Evolutionary conservation across 2,888 invertebrate genomes (phyloP).

Genomic region (Atethmia centrago): DNA sequence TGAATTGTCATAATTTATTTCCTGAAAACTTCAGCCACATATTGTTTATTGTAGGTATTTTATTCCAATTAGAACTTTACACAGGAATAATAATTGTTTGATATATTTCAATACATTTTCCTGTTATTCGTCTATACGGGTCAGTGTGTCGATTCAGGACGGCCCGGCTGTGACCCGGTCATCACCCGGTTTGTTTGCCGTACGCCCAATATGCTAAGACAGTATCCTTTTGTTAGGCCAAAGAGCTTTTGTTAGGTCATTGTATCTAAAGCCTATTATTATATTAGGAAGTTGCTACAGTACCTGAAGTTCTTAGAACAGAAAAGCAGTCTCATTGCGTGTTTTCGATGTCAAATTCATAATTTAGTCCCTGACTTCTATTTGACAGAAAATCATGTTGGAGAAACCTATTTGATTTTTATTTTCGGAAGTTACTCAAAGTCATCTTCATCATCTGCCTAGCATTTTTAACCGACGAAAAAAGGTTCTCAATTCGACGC

Average conservation of each 20-base stretch:
- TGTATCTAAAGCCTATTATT: background rate
- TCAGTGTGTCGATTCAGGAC: slow-evolving; percentile 74
- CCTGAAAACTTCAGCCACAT: background rate
- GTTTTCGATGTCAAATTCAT: background rate
- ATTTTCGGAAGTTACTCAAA: background rate
- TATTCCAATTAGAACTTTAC: background rate
- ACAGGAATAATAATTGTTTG: slow-evolving; percentile 3
- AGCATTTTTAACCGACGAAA: background rate
- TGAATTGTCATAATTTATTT: background rate
- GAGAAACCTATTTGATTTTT: background rate
- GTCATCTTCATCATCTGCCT: background rate
- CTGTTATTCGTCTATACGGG: slow-evolving; percentile 60
- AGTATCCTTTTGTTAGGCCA: slow-evolving; percentile 9
- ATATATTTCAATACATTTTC: slow-evolving; percentile 42
- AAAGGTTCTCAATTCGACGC: background rate
- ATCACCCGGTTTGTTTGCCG: slow-evolving; percentile 56
- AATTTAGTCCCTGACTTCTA: background rate
- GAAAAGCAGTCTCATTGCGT: background rate
- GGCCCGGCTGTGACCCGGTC: slow-evolving; percentile 69
- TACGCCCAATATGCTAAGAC: slow-evolving; percentile 17
- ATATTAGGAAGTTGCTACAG: no score
- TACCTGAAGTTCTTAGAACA: background rate
- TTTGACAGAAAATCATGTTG: no score
- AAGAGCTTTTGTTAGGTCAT: background rate
- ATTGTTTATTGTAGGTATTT: background rate